Evolutionary conservation across 2,888 invertebrate genomes (phyloP), one percentile per base, ranked within the genome.

Genomic region (Volucella bombylans): DNA sequence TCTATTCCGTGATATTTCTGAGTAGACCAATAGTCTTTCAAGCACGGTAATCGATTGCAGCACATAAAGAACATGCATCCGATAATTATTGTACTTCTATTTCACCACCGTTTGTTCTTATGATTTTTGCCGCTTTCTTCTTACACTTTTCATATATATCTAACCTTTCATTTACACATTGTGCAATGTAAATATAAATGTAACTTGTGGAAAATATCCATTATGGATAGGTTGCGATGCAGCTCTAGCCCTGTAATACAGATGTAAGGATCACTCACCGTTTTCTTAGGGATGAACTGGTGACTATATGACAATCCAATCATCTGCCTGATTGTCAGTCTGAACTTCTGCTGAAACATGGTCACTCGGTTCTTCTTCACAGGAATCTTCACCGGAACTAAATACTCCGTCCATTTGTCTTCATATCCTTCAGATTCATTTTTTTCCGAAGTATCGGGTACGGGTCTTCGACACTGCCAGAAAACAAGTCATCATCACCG

Each of bases 61-160:
- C 77, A 77, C 64, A 78, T 71, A 43, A 62, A 38, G 57, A 78
- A 78, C 65, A 78, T 65, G 55, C 79, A 72, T 64, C 72, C 64
- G 41, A 57, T 65, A 64, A 79, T 71, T 59, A 67, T 18, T 1
- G 18, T 18, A 18, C 23, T 65, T 72, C 72, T 65, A 72, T 79
- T 72, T 80, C 73, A 50, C 67, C 59, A 59, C 72, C 67, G 41
- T 80, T 80, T 18, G 80, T 80, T 67, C 55, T 59, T 45, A 15
- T 57, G 55, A 73, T 73, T 80, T 73, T 80, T 45, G 11, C 2
- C 41, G 52, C 39, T 49, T 52, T 52, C 18, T 18, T 18, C 23
- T 52, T 52, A 4, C 18, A 18, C 62, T 68, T 77, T 54, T 65
- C 68, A 62, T 31, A 50, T 61, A 68, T 77, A 54, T 77, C 62